phyloP scores from a whole-genome alignment of 2,888 invertebrate species.

The Trachelus iudaicus region DNA sequence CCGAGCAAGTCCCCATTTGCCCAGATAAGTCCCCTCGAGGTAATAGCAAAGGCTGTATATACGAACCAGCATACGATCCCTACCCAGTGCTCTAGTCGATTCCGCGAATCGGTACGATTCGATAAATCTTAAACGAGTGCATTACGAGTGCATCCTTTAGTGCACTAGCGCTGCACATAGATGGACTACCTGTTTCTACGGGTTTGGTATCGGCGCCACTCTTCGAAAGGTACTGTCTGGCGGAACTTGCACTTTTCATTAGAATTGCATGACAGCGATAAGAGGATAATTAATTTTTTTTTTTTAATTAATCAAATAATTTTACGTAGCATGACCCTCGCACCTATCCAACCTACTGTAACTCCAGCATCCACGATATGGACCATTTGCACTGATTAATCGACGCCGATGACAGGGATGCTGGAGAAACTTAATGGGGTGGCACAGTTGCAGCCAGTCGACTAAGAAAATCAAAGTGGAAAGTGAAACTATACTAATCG shows the following conservation, averaged over 20 bases:
- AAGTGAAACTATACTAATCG: neutral
- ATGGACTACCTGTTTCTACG: slow-evolving; percentile 47
- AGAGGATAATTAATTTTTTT: neutral
- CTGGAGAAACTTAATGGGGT: neutral
- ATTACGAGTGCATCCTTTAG: neutral
- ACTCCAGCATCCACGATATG: neutral
- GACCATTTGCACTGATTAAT: neutral
- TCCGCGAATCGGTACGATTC: slow-evolving; percentile 1
- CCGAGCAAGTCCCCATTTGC: slow-evolving; percentile 9
- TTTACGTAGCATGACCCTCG: neutral
- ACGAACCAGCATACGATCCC: slow-evolving; percentile 22
- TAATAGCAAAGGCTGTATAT: slow-evolving; percentile 21
- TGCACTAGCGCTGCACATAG: slow-evolving; percentile 30
- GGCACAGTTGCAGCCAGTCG: neutral
- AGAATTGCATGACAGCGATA: neutral
- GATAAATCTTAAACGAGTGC: neutral
- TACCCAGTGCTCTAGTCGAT: neutral
- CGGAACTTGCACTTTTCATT: slow-evolving; percentile 19
- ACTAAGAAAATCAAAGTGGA: neutral
- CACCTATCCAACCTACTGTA: neutral
- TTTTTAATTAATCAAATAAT: neutral
- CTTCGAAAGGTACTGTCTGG: slow-evolving; percentile 38
- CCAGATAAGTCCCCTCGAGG: neutral
- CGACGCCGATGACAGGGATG: neutral
- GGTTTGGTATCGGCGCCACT: slow-evolving; percentile 51